phyloP scores from a whole-genome alignment of 2,888 invertebrate species.

The Ommatoiulus sabulosus region DNA sequence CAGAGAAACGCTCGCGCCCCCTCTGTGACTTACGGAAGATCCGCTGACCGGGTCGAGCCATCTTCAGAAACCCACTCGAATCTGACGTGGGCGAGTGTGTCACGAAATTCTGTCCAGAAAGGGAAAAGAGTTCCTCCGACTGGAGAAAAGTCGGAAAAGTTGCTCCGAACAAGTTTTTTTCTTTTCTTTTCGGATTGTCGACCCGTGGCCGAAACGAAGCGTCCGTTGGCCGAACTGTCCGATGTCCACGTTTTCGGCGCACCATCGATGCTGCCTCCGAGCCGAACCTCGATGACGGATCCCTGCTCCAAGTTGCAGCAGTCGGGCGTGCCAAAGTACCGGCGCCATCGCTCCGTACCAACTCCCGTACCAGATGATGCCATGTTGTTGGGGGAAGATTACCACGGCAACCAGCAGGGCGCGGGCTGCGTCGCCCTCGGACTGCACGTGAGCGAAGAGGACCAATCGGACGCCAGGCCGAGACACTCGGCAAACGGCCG shows the following conservation, averaged over 20 bases:
- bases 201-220: not conserved
- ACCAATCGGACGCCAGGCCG: constrained; percentile 56
- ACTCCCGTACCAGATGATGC: constrained; percentile 34
- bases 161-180: not conserved
- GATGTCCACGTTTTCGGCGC: not conserved
- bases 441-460: constrained; percentile 57
- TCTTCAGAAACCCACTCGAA: not conserved
- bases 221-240: not conserved
- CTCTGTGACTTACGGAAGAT: not conserved
- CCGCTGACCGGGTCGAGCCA: not conserved
- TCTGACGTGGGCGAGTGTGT: no score
- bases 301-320: constrained; percentile 21
- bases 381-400: constrained; percentile 55
- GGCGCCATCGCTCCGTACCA: constrained; percentile 15
- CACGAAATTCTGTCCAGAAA: not conserved
- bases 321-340: constrained; percentile 50
- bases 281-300: constrained; percentile 39
- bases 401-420: constrained; percentile 53
- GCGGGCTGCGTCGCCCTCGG: constrained; percentile 54
- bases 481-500: constrained; percentile 57
- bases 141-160: no score
- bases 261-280: not conserved
- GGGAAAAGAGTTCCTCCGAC: no score
- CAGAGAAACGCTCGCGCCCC: not conserved
- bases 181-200: not conserved